Conservation (phyloP, 1,140 invertebrate species). For the Pogonomyrmex barbatus region DNA sequence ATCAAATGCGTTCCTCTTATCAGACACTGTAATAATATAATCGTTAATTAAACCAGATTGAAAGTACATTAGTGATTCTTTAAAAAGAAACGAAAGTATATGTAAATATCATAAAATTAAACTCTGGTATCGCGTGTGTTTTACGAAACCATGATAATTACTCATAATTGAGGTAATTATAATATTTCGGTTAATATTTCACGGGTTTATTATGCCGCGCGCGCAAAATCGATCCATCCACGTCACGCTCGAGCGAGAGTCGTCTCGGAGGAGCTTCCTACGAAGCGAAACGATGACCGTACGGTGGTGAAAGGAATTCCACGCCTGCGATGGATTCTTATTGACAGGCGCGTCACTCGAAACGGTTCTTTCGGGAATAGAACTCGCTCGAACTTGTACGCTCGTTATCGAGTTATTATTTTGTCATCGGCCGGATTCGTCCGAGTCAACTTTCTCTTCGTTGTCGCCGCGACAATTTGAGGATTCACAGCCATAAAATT, state of each 20-base stretch:
- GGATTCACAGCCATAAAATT: neutral
- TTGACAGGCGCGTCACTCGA: slow-evolving; percentile 47
- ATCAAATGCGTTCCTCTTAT: neutral
- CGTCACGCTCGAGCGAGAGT: neutral
- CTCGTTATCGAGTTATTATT: slow-evolving; percentile 64
- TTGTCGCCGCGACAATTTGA: slow-evolving; percentile 46
- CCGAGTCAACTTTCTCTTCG: slow-evolving; percentile 59
- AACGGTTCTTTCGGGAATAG: slow-evolving; percentile 38
- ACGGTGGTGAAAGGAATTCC: slow-evolving; percentile 48
- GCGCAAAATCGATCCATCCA: slow-evolving; percentile 4
- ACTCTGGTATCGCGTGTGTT: neutral
- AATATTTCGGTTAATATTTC: slow-evolving; percentile 1
- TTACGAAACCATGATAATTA: neutral
- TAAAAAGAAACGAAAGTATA: neutral
- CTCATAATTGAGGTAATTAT: neutral
- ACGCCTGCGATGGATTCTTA: slow-evolving; percentile 8
- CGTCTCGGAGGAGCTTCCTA: slow-evolving; percentile 9
- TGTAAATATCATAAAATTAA: neutral
- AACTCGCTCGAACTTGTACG: slow-evolving; percentile 23
- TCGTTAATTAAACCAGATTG: slow-evolving; percentile 3
- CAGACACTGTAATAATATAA: neutral
- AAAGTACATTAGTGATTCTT: neutral
- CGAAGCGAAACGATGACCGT: slow-evolving; percentile 37
- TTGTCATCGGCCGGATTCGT: slow-evolving; percentile 33
- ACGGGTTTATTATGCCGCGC: neutral